Base-by-base conservation (phyloP, 2,888 invertebrate species). In the Tinea semifulvella region DNA sequence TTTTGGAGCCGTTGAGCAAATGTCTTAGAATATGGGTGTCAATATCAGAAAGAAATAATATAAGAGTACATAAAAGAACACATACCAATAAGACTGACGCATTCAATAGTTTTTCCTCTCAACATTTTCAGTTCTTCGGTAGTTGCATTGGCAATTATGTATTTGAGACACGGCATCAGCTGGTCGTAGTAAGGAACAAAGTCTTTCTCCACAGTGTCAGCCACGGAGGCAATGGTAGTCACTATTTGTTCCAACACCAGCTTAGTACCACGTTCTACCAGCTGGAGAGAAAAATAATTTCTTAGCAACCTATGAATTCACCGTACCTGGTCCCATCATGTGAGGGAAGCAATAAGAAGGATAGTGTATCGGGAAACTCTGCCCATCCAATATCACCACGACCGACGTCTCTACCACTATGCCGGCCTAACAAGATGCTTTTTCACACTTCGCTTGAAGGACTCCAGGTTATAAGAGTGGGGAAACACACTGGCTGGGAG, bases 201-300 rank as follows among this genome's bases (percentile, higher is more conserved):
- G 61, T 96, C 95, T 60, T 96, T 95, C 70, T 98, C 97, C 8
- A 96, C 94, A 0, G 98, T 96, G 69, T 99, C 99, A 1, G 99
- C 99, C 0, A 99, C 96, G 0, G 98, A 96, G 6, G 99, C 98
- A 52, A 99, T 94, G 3, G 98, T 98, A 0, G 98, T 98, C n/a
- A 98, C 96, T 43, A 96, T 91, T 79, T 99, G 99, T 75, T 99
- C 98, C 50, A 99, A 77, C 7, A 99, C 98, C 50, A 98, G 83
- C 69, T 98, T 98, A 10, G 93, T 96, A 42, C 97, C 98, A 54
- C 91, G 92, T 65, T 96, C 93, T 43, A 96, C 88, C 52, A 98
- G 83, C 85, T 90, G 58, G 22, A 56, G 60, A 2, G n/a, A 16
- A 13, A 31, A 13, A 31, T 27, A 13, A 28, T n/a, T n/a, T n/a